Evolutionary conservation across 2,797 vertebrate species (phyloP).

Genomic region (Chaenodraco wilsoni): DNA sequence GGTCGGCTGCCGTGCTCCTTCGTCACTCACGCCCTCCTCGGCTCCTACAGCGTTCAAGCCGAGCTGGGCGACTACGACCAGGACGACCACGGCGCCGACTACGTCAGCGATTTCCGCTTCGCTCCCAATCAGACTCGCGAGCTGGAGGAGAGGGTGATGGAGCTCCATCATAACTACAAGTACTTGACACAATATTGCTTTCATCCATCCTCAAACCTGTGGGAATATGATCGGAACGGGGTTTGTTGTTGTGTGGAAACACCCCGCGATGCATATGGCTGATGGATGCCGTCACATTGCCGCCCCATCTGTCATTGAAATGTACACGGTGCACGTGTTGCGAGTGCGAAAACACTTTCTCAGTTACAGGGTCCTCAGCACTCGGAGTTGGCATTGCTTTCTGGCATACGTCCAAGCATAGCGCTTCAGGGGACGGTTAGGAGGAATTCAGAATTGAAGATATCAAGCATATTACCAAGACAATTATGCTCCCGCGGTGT

Average conservation of each 20-base stretch:
- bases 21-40: constrained; percentile 95
- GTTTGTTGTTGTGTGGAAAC: constrained; percentile 17
- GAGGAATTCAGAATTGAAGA: constrained; percentile 27
- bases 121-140: constrained; percentile 96
- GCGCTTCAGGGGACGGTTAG: constrained; percentile 4
- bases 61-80: constrained; percentile 94
- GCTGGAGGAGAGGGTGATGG: constrained; percentile 97
- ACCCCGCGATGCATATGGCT: constrained; percentile 28
- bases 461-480: constrained; percentile 34
- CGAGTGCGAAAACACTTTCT: constrained; percentile 34
- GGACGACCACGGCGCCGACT: constrained; percentile 92
- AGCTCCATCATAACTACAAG: constrained; percentile 97
- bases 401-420: constrained; percentile 31
- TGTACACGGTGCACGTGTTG: constrained; percentile 20
- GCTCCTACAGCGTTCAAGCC: constrained; percentile 94
- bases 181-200: constrained; percentile 67
- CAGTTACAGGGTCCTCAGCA: constrained; percentile 35
- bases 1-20: constrained; percentile 97
- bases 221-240: constrained; percentile 16
- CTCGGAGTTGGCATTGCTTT: constrained; percentile 38
- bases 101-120: constrained; percentile 92
- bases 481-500: constrained; percentile 32
- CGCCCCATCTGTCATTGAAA: constrained; percentile 53
- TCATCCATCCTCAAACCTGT: constrained; percentile 16
- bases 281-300: constrained; percentile 43